A percentile compares a stretch with the other conserved stretches of the same genome.
These are phyloP conservation scores for Myrmecophaga tridactyla DNA, from an alignment of 2,113 vertebrate species.

Conservation along the genomic window DNA sequence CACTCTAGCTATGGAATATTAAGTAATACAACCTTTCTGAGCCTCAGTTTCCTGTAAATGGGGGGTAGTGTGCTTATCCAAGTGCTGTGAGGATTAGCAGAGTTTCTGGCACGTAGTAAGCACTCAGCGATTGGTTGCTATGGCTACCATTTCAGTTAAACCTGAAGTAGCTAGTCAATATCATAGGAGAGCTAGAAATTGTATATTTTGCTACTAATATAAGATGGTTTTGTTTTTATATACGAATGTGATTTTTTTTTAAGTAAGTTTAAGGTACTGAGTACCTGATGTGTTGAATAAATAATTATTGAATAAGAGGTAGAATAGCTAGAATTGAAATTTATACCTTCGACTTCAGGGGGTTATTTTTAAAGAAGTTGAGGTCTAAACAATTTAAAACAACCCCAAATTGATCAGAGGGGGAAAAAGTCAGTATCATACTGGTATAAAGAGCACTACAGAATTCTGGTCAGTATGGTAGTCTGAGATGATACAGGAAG, in stretches of 20 bases:
- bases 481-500: neutral
- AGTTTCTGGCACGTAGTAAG: neutral
- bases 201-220: neutral
- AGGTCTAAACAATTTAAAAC: neutral
- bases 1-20: neutral
- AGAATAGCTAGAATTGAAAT: neutral
- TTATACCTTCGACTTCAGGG: neutral
- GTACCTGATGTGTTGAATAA: neutral
- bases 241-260: neutral
- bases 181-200: neutral
- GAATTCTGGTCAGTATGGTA: neutral
- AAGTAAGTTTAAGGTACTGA: neutral
- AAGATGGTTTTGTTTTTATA: neutral
- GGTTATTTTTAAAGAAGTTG: neutral
- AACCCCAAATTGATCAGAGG: neutral
- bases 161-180: neutral
- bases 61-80: neutral
- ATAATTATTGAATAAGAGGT: neutral
- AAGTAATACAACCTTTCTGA: neutral
- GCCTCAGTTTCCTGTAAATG: too few relatives aligned
- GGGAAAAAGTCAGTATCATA: neutral
- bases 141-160: neutral
- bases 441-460: neutral
- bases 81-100: neutral
- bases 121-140: neutral